Evolutionary conservation across 2,888 invertebrate genomes (phyloP), one percentile per base, ranked within the genome.

Genomic region (Torymus tubicola): DNA sequence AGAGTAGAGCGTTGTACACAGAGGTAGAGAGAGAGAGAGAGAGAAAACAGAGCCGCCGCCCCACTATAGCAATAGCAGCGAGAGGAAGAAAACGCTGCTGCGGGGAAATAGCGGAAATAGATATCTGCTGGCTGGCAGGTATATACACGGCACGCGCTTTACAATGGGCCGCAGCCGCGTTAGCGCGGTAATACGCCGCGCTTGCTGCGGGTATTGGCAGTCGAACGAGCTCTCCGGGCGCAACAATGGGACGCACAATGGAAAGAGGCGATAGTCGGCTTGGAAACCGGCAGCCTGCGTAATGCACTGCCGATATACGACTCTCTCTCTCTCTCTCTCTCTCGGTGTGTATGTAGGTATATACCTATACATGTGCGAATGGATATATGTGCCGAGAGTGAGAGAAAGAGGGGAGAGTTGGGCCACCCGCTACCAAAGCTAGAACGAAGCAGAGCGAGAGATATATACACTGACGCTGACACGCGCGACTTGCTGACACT

Each of bases 41-140:
- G 65, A 78, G 71, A 67, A 65, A 71, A 71, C 21, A 61, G 42
- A 42, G 42, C 42, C 8, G 42, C 42, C 42, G 42, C 42, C 42
- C 42, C 42, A 42, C 5, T 42, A 42, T 16, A 42, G 13, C 57
- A 60, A 5, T 8, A 5, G 12, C 58, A 52, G 21, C 14, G 52
- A 60, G 71, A 76, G 68, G 73, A 69, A 77, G 77, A 85, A 83
- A 81, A 83, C 82, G 76, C 84, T 81, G 71, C 58, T 65, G 55
- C 70, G 70, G 74, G 70, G 71, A 76, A 80, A 72, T 65, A 78
- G 77, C 86, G 86, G 86, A 87, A 85, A 86, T 83, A 86, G 84
- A 86, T 87, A 86, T 85, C 85, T 85, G 82, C 84, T 84, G 80
- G 81, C 80, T 83, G 85, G 84, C 84, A 83, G 83, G 70, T 81